Conservation (phyloP, 1,140 invertebrate species). For the Drosophila yakuba region DNA sequence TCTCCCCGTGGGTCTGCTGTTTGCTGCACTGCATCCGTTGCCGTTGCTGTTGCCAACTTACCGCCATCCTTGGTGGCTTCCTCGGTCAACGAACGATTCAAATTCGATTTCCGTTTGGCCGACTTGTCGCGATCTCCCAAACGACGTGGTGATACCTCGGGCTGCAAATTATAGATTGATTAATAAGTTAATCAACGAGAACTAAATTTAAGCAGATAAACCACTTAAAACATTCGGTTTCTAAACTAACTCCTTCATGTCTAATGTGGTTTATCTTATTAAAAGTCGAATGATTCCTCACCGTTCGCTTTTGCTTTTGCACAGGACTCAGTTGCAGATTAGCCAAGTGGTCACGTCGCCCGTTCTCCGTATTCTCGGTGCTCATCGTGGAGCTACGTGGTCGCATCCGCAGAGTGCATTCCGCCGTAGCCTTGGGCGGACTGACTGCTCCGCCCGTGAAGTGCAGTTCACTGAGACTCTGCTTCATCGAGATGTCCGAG, state of each 20-base stretch:
- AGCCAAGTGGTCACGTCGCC: constrained; percentile 52
- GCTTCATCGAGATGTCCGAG: constrained; percentile 70
- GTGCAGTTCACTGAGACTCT: constrained; percentile 75
- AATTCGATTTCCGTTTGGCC: constrained; percentile 88
- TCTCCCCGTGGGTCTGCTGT: background rate
- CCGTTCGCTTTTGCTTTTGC: constrained; percentile 71
- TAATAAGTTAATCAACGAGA: background rate
- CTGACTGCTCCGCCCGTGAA: constrained; percentile 58
- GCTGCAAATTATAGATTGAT: constrained; percentile 36
- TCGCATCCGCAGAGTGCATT: constrained; percentile 63
- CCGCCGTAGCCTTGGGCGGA: constrained; percentile 38
- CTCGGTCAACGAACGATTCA: constrained; percentile 87
- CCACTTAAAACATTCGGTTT: too few relatives aligned
- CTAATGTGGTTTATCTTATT: background rate
- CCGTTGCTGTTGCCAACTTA: constrained; percentile 56
- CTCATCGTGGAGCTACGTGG: constrained; percentile 72
- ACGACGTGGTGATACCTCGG: constrained; percentile 68
- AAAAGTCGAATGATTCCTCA: constrained; percentile 20
- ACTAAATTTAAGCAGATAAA: too few relatives aligned
- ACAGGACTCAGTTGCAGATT: constrained; percentile 75
- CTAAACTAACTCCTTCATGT: too few relatives aligned
- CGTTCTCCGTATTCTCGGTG: constrained; percentile 40
- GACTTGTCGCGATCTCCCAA: constrained; percentile 87
- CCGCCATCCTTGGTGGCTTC: constrained; percentile 85
- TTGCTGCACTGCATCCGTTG: constrained; percentile 27